These are phyloP conservation scores for Argentina silus DNA, from an alignment of 2,797 vertebrate genomes.

Conservation along the genomic window DNA sequence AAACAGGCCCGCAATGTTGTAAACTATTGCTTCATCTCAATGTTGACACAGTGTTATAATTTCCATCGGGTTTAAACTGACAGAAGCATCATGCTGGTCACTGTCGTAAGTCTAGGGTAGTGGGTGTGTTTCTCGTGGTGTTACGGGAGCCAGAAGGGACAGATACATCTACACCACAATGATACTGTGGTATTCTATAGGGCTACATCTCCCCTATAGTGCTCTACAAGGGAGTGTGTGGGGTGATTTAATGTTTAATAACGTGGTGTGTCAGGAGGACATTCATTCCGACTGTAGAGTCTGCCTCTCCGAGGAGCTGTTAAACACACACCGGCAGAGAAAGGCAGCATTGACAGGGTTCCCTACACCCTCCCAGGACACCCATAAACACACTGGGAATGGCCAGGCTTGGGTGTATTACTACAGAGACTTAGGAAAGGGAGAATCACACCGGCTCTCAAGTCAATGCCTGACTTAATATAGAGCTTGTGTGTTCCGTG, in stretches of 20 bases:
- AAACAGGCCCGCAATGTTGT: too few species aligned
- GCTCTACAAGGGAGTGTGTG: constrained; percentile 11
- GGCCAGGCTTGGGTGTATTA: constrained; percentile 28
- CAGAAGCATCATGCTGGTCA: too few species aligned
- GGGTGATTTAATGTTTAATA: constrained; percentile 49
- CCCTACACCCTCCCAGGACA: constrained; percentile 16
- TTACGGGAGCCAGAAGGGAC: too few species aligned
- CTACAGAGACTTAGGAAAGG: constrained; percentile 14
- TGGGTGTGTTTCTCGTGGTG: too few species aligned
- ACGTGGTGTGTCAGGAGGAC: constrained; percentile 14
- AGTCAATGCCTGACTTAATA: not conserved
- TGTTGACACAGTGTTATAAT: too few species aligned
- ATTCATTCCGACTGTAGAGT: constrained; percentile 15
- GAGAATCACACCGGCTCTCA: constrained; percentile 23
- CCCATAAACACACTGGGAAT: constrained; percentile 30
- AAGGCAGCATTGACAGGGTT: constrained; percentile 16
- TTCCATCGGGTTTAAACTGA: not conserved
- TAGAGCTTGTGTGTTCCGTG: not conserved
- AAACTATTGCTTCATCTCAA: too few species aligned
- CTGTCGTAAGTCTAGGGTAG: too few species aligned
- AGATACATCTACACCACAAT: too few species aligned
- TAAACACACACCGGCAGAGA: constrained; percentile 26
- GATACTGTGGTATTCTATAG: too few species aligned
- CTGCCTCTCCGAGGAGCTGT: constrained; percentile 14
- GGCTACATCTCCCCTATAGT: not conserved